A percentile compares a stretch with the other conserved stretches of the same genome.
These are phyloP conservation scores for Etheostoma nigrum DNA, from an alignment of 2,797 vertebrate genomes.

Conservation along the genomic window DNA sequence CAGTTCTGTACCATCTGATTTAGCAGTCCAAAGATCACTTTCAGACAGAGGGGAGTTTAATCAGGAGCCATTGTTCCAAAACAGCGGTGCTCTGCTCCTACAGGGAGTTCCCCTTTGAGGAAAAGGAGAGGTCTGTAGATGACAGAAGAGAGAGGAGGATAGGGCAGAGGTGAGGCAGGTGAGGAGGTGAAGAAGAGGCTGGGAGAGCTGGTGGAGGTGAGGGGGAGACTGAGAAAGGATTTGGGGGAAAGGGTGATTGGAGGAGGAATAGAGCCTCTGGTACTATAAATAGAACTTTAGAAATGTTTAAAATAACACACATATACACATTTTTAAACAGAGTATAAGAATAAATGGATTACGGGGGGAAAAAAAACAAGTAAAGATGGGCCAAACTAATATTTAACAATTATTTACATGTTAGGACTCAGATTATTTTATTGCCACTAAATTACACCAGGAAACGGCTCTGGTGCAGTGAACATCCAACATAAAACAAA, in stretches of 20 bases:
- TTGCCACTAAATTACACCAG: conserved; percentile 58
- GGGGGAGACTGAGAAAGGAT: conserved; percentile 9
- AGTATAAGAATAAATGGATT: background rate
- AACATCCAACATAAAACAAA: conserved; percentile 62
- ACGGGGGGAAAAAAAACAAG: background rate
- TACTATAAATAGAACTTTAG: conserved; percentile 3
- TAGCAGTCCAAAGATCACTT: conserved; percentile 62
- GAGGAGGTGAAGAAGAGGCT: conserved; percentile 32
- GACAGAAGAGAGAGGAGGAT: conserved; percentile 36
- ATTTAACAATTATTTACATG: conserved; percentile 34
- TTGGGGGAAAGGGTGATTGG: background rate
- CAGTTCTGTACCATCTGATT: conserved; percentile 47
- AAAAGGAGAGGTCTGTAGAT: conserved; percentile 29
- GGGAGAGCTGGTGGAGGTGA: conserved; percentile 14
- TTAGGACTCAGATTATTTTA: conserved; percentile 44
- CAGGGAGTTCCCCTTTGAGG: conserved; percentile 58
- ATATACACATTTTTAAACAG: background rate
- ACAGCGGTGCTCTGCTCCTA: conserved; percentile 56
- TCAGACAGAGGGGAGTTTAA: conserved; percentile 67
- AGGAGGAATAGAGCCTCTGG: background rate
- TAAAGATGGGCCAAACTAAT: background rate
- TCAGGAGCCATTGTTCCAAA: conserved; percentile 75
- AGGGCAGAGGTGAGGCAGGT: conserved; percentile 53
- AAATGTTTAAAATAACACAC: background rate
- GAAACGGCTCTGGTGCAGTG: conserved; percentile 54